Evolutionary conservation across 2,113 vertebrate genomes (phyloP).

Genomic region (Stictonetta naevosa): DNA sequence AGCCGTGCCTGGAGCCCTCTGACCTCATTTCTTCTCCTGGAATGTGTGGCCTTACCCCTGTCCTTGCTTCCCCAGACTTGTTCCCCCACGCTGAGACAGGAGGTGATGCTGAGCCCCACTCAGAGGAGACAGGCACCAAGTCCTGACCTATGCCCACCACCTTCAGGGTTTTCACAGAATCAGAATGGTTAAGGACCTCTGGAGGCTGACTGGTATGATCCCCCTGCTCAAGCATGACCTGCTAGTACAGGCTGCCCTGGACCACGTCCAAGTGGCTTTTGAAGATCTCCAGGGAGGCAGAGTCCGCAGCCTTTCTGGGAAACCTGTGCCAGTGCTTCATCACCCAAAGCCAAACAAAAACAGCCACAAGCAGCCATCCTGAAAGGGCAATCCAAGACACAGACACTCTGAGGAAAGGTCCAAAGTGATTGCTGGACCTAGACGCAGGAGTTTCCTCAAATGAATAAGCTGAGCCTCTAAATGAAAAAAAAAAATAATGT

Average conservation of each 20-base stretch:
- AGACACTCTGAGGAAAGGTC: not conserved
- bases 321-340: not conserved
- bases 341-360: not conserved
- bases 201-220: not conserved
- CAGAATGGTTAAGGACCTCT: not conserved
- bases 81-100: accelerated
- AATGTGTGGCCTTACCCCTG: not conserved
- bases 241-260: not conserved
- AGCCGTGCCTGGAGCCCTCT: not conserved
- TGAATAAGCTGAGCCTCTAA: not conserved
- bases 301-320: not conserved
- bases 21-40: not conserved
- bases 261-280: not conserved
- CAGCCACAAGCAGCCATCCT: accelerated
- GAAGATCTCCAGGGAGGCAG: not conserved
- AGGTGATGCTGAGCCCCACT: not conserved
- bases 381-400: not conserved
- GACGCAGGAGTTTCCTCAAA: not conserved
- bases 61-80: not conserved
- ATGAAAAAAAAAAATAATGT: not conserved
- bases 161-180: not conserved
- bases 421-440: not conserved
- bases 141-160: not conserved
- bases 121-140: not conserved
- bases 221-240: not conserved